Conservation (phyloP, 2,888 invertebrate species). For the Fragum whitleyi region DNA sequence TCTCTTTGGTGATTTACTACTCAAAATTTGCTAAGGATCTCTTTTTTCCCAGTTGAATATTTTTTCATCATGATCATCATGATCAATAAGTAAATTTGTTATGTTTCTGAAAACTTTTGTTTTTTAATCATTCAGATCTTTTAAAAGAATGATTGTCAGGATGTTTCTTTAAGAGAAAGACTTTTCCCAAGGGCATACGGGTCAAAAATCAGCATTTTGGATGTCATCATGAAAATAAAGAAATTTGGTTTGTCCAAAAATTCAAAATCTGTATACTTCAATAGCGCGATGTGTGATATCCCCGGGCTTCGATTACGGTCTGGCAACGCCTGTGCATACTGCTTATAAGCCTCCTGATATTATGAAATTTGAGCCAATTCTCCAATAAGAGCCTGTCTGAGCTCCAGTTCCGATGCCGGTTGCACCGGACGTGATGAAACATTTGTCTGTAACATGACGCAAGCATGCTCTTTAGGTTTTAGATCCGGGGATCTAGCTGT, state of each 20-base stretch:
- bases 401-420: slow-evolving; percentile 12
- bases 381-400: slow-evolving; percentile 85
- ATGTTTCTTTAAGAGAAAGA: not conserved
- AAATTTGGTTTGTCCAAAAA: not conserved
- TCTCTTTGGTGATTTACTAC: too few relatives aligned
- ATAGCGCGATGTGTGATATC: slow-evolving; percentile 19
- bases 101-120: not conserved
- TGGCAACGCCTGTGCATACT: not conserved
- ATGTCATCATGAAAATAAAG: not conserved
- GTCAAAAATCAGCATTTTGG: not conserved
- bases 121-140: not conserved
- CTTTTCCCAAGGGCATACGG: not conserved
- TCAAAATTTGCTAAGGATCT: too few relatives aligned
- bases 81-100: not conserved
- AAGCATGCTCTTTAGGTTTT: slow-evolving; percentile 24
- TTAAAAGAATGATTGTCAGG: not conserved
- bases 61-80: too few relatives aligned
- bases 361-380: slow-evolving; percentile 77
- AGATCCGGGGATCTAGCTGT: slow-evolving; percentile 22
- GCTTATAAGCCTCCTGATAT: not conserved
- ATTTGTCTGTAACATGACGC: slow-evolving; percentile 20
- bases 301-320: not conserved
- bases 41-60: too few relatives aligned
- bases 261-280: not conserved
- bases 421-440: slow-evolving; percentile 11